Evolutionary conservation across 1,140 invertebrate genomes (phyloP).

Genomic region (Lysiphlebus fabarum): DNA sequence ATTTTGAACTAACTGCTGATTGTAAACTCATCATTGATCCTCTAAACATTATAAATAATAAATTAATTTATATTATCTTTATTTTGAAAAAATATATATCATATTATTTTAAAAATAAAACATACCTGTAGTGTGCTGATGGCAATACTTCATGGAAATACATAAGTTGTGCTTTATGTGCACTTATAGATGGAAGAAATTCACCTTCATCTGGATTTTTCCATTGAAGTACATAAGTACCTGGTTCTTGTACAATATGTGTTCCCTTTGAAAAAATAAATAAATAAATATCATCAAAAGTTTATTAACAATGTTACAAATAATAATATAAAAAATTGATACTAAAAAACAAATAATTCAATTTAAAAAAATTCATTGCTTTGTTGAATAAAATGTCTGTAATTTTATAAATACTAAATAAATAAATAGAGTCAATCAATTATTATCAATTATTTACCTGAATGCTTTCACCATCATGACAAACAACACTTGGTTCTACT

Average conservation of each 20-base stretch:
- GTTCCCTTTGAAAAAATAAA: slow-evolving; percentile 66
- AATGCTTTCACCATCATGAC: slow-evolving; percentile 91
- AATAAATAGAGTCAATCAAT: too few species aligned
- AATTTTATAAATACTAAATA: too few species aligned
- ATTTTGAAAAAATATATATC: slow-evolving; percentile 11
- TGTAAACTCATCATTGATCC: slow-evolving; percentile 94
- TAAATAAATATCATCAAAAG: slow-evolving; percentile 6
- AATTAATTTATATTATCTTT: slow-evolving; percentile 8
- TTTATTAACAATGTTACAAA: not conserved
- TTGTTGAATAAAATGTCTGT: too few species aligned
- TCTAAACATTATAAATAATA: slow-evolving; percentile 47
- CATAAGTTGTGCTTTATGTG: slow-evolving; percentile 86
- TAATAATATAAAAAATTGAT: too few species aligned
- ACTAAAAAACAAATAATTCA: too few species aligned
- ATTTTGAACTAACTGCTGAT: slow-evolving; percentile 79
- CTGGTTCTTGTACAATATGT: slow-evolving; percentile 76
- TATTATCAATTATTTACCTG: too few species aligned
- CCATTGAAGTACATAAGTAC: slow-evolving; percentile 91
- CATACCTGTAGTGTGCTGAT: slow-evolving; percentile 88
- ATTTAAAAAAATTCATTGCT: too few species aligned
- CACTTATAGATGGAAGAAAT: slow-evolving; percentile 64
- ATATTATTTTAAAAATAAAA: not conserved
- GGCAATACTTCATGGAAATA: slow-evolving; percentile 90
- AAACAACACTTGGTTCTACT: slow-evolving; percentile 77
- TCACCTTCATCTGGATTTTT: slow-evolving; percentile 65